Percentiles rank a stretch among this genome's conserved stretches.
Conservation (phyloP, 2,797 vertebrate species). For the Ctenopoma multispine region DNA sequence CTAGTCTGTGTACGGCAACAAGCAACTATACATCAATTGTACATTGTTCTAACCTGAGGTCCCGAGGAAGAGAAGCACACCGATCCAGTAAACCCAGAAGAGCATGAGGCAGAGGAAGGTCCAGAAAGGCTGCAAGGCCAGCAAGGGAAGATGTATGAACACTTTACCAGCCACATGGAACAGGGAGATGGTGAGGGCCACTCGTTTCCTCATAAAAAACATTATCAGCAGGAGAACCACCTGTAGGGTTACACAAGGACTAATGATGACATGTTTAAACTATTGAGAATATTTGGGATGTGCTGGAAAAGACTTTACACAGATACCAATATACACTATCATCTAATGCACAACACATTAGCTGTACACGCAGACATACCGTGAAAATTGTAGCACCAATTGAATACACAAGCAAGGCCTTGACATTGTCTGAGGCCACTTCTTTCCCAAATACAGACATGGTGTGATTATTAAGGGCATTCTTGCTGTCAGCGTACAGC, state of each 20-base stretch:
- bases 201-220: slow-evolving; percentile 95
- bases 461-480: slow-evolving; percentile 72
- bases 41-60: slow-evolving; percentile 87
- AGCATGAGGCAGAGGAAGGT: slow-evolving; percentile 95
- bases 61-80: slow-evolving; percentile 93
- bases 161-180: slow-evolving; percentile 98
- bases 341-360: background rate
- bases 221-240: slow-evolving; percentile 93
- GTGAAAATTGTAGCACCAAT: slow-evolving; percentile 94
- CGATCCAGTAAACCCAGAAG: slow-evolving; percentile 97
- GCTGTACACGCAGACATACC: slow-evolving; percentile 74
- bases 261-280: background rate
- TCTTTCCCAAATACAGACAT: slow-evolving; percentile 83
- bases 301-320: too few relatives aligned
- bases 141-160: slow-evolving; percentile 92
- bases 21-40: background rate
- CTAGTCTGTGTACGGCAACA: background rate
- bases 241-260: slow-evolving; percentile 70
- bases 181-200: slow-evolving; percentile 95
- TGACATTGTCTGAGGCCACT: slow-evolving; percentile 91
- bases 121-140: slow-evolving; percentile 96
- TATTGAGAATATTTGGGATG: too few relatives aligned
- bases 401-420: slow-evolving; percentile 92
- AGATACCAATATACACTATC: background rate
- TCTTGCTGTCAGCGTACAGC: slow-evolving; percentile 91